These are phyloP conservation scores for Ceratina calcarata DNA, from an alignment of 1,140 invertebrate species.

Conservation along the genomic window DNA sequence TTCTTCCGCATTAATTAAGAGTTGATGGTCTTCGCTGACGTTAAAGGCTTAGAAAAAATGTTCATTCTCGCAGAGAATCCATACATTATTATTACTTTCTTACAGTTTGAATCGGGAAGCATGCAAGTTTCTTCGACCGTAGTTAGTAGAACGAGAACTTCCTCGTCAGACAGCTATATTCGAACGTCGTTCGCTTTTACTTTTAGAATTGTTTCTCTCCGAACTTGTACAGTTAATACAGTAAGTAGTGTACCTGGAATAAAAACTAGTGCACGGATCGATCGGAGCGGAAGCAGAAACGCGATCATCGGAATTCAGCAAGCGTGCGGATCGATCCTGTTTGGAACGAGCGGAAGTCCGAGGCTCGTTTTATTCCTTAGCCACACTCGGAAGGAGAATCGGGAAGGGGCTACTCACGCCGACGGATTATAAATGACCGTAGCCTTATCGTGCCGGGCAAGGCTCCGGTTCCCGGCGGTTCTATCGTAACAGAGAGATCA, in stretches of 20 bases:
- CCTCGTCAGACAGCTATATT: too few relatives aligned
- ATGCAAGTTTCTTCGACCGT: too few relatives aligned
- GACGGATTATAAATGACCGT: constrained; percentile 73
- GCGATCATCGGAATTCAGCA: constrained; percentile 48
- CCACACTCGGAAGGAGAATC: constrained; percentile 52
- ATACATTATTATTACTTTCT: too few relatives aligned
- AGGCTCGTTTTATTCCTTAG: constrained; percentile 59
- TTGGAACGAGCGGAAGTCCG: constrained; percentile 51
- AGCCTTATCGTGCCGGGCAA: constrained; percentile 69
- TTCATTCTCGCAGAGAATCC: not conserved
- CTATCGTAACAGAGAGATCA: constrained; percentile 72
- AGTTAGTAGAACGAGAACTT: not conserved
- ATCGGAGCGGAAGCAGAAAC: not conserved
- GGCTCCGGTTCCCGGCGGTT: constrained; percentile 62
- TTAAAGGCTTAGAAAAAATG: not conserved
- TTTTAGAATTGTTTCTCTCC: too few relatives aligned
- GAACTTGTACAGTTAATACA: too few relatives aligned
- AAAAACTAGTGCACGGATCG: not conserved
- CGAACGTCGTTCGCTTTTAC: too few relatives aligned
- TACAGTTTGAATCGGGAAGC: too few relatives aligned
- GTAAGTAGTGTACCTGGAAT: too few relatives aligned
- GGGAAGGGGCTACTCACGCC: constrained; percentile 61
- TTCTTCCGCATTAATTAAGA: constrained; percentile 29
- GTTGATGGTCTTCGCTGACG: not conserved
- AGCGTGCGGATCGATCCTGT: constrained; percentile 53